Conservation (phyloP, 2,113 vertebrate species). For the Acrocephalus arundinaceus region DNA sequence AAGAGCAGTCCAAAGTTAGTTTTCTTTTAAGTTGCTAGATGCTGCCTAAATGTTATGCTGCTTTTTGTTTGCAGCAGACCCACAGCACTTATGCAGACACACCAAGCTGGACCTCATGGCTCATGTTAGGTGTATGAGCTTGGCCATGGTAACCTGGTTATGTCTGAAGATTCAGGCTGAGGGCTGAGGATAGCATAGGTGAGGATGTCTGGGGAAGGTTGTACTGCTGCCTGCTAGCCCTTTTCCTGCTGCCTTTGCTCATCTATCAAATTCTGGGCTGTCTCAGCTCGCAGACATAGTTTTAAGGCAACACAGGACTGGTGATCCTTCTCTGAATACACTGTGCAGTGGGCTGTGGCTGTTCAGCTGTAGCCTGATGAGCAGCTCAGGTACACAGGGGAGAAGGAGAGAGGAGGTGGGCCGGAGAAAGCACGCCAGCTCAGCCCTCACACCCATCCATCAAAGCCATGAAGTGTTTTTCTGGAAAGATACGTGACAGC, state of each 20-base stretch:
- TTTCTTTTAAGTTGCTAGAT: neutral
- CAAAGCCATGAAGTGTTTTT: neutral
- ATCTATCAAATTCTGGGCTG: neutral
- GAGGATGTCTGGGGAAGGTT: neutral
- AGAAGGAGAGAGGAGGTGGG: neutral
- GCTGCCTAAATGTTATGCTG: neutral
- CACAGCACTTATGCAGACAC: neutral
- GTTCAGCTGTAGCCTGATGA: neutral
- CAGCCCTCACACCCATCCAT: neutral
- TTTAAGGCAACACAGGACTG: neutral
- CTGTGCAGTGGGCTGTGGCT: neutral
- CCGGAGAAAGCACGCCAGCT: neutral
- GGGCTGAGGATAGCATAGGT: neutral
- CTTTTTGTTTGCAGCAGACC: neutral
- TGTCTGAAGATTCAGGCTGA: neutral
- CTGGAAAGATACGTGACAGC: neutral
- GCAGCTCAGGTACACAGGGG: neutral
- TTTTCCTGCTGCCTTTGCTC: neutral
- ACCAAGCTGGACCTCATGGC: neutral
- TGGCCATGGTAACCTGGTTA: neutral
- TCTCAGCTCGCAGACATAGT: neutral
- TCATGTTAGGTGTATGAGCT: rapidly evolving
- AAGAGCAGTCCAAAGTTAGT: neutral
- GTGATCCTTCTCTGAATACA: neutral
- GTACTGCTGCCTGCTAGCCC: neutral